These are phyloP conservation scores for Malthinus flaveolus DNA, from an alignment of 2,888 invertebrate genomes.

Conservation along the genomic window DNA sequence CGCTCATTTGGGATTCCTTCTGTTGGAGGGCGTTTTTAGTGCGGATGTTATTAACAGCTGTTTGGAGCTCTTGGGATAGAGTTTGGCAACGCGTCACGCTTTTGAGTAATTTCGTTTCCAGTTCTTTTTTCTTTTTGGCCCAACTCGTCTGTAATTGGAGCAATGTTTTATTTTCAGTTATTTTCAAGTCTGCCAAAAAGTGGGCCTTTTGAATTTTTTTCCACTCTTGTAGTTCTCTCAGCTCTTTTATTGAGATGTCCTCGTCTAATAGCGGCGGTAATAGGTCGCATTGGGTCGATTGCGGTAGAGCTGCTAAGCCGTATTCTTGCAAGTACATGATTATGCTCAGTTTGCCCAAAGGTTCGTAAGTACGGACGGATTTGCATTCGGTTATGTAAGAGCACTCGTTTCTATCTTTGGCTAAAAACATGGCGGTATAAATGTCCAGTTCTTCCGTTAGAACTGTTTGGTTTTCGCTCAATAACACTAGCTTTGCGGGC, in stretches of 20 bases:
- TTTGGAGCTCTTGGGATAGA: slow-evolving; percentile 62
- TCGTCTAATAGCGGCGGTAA: slow-evolving; percentile 48
- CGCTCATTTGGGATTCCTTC: slow-evolving; percentile 24
- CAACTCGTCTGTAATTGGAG: slow-evolving; percentile 29
- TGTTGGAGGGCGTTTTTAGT: slow-evolving; percentile 35
- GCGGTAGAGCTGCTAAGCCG: slow-evolving; percentile 23
- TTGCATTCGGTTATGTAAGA: slow-evolving; percentile 37
- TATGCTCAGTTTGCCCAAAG: slow-evolving; percentile 41
- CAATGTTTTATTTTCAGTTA: slow-evolving; percentile 34
- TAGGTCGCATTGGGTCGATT: slow-evolving; percentile 29
- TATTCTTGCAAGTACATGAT: slow-evolving; percentile 35
- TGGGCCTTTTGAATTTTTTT: slow-evolving; percentile 68
- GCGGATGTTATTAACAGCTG: slow-evolving; percentile 55
- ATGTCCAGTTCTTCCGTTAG: slow-evolving; percentile 40
- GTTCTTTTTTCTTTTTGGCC: slow-evolving; percentile 50
- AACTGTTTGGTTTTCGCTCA: slow-evolving; percentile 39
- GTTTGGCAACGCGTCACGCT: slow-evolving; percentile 65
- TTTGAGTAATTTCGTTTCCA: slow-evolving; percentile 61
- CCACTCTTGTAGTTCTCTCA: slow-evolving; percentile 74
- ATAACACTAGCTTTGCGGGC: slow-evolving; percentile 43
- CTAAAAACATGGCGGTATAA: slow-evolving; percentile 32
- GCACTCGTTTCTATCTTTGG: slow-evolving; percentile 17
- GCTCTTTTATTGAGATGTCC: slow-evolving; percentile 58
- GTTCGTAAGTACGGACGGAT: slow-evolving; percentile 33
- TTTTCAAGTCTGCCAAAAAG: slow-evolving; percentile 62